Base-by-base conservation (phyloP, 2,113 vertebrate species). In the Neotoma lepida region DNA sequence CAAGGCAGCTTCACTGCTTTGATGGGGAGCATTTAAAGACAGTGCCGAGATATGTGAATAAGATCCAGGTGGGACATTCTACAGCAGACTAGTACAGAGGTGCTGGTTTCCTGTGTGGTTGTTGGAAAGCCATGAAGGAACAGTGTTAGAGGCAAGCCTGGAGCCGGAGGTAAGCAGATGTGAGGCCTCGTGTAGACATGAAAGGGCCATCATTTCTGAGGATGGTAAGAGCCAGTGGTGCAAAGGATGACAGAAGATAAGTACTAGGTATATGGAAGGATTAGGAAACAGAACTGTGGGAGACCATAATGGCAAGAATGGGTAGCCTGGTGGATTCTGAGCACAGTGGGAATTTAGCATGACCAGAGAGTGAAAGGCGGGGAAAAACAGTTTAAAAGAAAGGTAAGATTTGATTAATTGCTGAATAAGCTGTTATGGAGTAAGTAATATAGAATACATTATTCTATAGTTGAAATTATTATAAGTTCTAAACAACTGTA, bases 401-500 rank as follows among this genome's bases (percentile, higher is more conserved):
- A 81, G 18, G 4, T 35, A 54, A 68, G 51, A 88, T 74, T 8
- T 84, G 56, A 44, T 20, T 71, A 22, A 70, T 7, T 81, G 64
- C 18, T 61, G 58, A 81, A 71, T 54, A 88, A 24, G 82, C 64
- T 86, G 74, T 80, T 77, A 63, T 1, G 91, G 85, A 88, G 74
- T 54, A 51, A 64, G 81, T 56, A 51, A 58, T 58, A 81, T 1
- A 88, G 56, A 93, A 86, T 46, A 44, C 63, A 71, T 90, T 26
- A 90, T 41, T 54, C 14, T 30, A 44, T 12, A 49, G 20, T 51
- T 58, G 88, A 95, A 92, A 68, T 87, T 64, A n/a, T 78, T 91
- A 54, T 66, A 86, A 86, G 54, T 71, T 63, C 74, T 61, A 74
- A 89, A 82, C 78, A 80, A 88, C 81, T 24, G 35, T 26, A 88